Evolutionary conservation across 2,113 vertebrate genomes (phyloP).

Genomic region (Circaetus cinerascens): DNA sequence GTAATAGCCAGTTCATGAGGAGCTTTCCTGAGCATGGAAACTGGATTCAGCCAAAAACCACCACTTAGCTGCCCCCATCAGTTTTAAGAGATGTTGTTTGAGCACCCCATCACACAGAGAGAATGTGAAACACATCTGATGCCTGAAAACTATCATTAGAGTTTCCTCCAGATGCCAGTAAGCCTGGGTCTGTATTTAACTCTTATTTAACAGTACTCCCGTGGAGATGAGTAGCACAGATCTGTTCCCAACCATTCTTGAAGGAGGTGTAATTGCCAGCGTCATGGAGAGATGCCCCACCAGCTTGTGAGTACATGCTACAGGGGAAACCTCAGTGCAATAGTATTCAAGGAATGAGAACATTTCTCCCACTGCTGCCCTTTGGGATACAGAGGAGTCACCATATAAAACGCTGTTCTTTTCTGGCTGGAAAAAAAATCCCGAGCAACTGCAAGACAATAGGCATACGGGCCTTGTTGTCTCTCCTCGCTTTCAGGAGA

Average conservation of each 20-base stretch:
- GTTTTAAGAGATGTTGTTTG: background rate
- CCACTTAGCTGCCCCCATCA: background rate
- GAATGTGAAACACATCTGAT: background rate
- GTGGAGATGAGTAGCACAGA: background rate
- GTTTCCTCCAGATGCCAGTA: background rate
- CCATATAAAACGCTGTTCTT: constrained; percentile 11
- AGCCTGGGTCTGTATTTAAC: constrained; percentile 4
- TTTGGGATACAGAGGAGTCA: constrained; percentile 31
- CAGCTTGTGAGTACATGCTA: background rate
- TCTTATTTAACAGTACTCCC: constrained; percentile 7
- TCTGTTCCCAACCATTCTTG: constrained; percentile 24
- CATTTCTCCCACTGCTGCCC: constrained; percentile 54
- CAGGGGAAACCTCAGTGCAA: constrained; percentile 23
- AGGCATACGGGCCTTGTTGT: background rate
- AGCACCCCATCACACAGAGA: background rate
- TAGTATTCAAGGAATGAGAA: constrained; percentile 39
- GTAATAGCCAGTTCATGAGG: background rate
- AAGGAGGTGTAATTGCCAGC: background rate
- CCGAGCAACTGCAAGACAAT: constrained; percentile 26
- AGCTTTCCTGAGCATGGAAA: background rate
- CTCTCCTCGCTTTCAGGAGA: background rate
- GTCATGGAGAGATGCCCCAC: constrained; percentile 27
- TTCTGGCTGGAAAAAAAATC: background rate
- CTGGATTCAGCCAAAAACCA: background rate
- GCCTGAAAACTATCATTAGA: background rate